Conservation (phyloP, 2,113 vertebrate species). For the Aegithalos caudatus region DNA sequence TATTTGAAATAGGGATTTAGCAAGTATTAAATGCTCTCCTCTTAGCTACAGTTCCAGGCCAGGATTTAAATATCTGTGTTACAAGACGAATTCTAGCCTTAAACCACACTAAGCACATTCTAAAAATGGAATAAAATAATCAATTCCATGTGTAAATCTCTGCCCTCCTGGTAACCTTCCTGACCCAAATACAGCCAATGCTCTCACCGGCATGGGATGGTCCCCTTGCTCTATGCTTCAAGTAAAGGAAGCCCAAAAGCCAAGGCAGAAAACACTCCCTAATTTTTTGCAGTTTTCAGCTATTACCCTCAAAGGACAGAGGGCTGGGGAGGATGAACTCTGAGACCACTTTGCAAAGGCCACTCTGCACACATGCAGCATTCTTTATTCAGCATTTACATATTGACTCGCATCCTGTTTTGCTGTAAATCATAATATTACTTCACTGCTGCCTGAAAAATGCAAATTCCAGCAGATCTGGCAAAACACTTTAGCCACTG, state of each 20-base stretch:
- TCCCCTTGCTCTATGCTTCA: constrained; percentile 39
- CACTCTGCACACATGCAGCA: not conserved
- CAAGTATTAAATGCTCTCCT: constrained; percentile 23
- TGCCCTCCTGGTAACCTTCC: constrained; percentile 71
- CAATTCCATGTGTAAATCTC: constrained; percentile 78
- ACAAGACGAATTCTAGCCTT: constrained; percentile 11
- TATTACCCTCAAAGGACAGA: constrained; percentile 68
- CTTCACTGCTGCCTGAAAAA: not conserved
- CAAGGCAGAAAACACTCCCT: not conserved
- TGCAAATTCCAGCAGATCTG: constrained; percentile 29
- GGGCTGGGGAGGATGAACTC: constrained; percentile 27
- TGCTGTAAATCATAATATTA: not conserved
- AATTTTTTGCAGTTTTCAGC: constrained; percentile 30
- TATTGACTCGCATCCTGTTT: constrained; percentile 35
- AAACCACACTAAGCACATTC: constrained; percentile 11
- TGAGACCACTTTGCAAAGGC: not conserved
- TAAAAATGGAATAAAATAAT: constrained; percentile 71
- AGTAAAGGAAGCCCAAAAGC: constrained; percentile 50
- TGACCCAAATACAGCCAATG: constrained; percentile 74
- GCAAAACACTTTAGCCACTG: constrained; percentile 18
- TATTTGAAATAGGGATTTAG: constrained; percentile 52
- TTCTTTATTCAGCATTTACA: not conserved
- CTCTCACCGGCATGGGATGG: constrained; percentile 42
- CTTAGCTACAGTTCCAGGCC: not conserved
- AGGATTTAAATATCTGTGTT: constrained; percentile 28